Conservation (phyloP, 2,797 vertebrate species). For the Gallirallus australis region DNA sequence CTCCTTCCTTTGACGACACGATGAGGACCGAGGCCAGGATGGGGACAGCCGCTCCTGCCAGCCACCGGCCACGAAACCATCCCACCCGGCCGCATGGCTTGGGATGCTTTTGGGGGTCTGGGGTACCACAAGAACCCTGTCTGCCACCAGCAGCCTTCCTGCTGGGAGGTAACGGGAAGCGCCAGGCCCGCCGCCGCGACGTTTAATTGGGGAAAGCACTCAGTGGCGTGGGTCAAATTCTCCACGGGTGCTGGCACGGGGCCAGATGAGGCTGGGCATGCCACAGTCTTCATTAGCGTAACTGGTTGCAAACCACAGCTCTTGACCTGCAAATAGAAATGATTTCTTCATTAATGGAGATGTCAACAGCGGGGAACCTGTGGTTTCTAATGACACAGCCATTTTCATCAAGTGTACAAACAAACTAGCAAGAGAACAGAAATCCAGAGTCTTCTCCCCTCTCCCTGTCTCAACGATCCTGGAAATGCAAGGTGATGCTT, state of each 20-base stretch:
- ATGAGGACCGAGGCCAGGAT: neutral
- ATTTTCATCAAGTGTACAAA: neutral
- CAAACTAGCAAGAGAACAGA: neutral
- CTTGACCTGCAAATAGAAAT: constrained; percentile 58
- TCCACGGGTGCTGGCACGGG: neutral
- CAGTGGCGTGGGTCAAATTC: constrained; percentile 40
- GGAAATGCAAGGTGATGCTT: neutral
- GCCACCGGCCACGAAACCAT: neutral
- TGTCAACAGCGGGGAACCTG: constrained; percentile 32
- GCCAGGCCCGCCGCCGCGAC: neutral
- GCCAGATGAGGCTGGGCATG: constrained; percentile 60
- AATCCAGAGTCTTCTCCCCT: neutral
- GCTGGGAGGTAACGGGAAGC: neutral
- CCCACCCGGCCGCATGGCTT: fast-evolving
- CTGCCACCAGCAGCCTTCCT: neutral
- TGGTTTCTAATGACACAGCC: constrained; percentile 65
- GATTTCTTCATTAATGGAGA: constrained; percentile 66
- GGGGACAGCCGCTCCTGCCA: neutral
- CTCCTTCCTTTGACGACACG: neutral
- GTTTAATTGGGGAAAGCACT: constrained; percentile 56
- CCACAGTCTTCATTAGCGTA: constrained; percentile 71
- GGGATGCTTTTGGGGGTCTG: neutral
- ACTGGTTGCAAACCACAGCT: constrained; percentile 62
- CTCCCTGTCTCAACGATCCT: fast-evolving
- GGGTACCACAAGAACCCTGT: fast-evolving